These are phyloP conservation scores for Parnassius smintheus DNA, from an alignment of 2,888 invertebrate genomes.

Conservation along the genomic window DNA sequence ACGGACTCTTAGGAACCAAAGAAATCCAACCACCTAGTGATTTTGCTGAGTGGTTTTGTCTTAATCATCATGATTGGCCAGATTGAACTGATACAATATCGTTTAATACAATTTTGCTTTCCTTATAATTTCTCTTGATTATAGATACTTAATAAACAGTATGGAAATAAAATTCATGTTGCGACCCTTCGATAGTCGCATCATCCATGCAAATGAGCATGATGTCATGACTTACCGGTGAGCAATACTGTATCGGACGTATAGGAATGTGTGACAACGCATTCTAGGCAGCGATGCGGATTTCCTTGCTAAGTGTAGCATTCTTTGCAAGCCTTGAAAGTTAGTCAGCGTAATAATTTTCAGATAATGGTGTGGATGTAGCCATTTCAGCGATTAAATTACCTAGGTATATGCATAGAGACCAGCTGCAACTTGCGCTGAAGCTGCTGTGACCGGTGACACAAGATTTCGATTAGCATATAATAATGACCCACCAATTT, in stretches of 20 bases:
- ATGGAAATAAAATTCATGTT: conserved; percentile 26
- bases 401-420: conserved; percentile 20
- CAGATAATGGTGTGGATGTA: conserved; percentile 49
- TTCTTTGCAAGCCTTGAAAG: conserved; percentile 61
- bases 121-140: too few species aligned
- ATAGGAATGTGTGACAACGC: conserved; percentile 55
- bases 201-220: conserved; percentile 59
- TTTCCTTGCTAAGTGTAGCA: conserved; percentile 74
- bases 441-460: background rate
- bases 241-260: conserved; percentile 41
- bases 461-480: background rate
- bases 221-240: conserved; percentile 61
- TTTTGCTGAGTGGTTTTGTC: too few species aligned
- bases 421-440: conserved; percentile 14
- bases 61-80: too few species aligned
- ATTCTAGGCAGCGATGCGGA: conserved; percentile 67
- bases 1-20: too few species aligned
- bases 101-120: too few species aligned
- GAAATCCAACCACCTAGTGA: too few species aligned
- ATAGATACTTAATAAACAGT: conserved; percentile 8
- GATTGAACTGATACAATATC: too few species aligned
- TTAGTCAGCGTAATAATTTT: conserved; percentile 63
- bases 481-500: conserved; percentile 5
- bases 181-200: conserved; percentile 44
- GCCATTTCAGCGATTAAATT: conserved; percentile 26